Percentiles rank a stretch among this genome's conserved stretches.
phyloP scores from a whole-genome alignment of 2,888 invertebrate genomes.

The Zootermopsis nevadensis region DNA sequence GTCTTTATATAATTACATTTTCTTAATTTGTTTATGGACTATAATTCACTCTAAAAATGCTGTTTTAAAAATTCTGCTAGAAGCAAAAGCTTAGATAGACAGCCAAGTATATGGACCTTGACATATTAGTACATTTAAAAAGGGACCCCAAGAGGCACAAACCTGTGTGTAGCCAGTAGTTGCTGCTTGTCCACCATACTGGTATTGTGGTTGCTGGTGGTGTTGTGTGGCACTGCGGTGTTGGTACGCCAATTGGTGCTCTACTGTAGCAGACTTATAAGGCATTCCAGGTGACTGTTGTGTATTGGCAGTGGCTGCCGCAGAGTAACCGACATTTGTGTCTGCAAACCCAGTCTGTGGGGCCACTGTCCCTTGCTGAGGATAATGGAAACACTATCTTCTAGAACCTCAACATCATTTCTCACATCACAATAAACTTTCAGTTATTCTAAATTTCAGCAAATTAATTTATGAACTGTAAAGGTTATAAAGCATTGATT shows the following conservation, averaged over 20 bases:
- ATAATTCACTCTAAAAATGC: no score
- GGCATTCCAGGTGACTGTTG: slow-evolving; percentile 66
- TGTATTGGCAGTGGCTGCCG: slow-evolving; percentile 63
- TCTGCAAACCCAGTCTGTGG: slow-evolving; percentile 65
- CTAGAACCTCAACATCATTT: no score
- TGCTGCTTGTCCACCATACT: slow-evolving; percentile 58
- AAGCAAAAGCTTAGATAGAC: no score
- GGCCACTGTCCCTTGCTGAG: slow-evolving; percentile 61
- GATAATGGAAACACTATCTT: neutral
- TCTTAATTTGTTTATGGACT: no score
- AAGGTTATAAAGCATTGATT: no score
- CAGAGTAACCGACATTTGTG: slow-evolving; percentile 60
- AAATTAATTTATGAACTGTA: no score
- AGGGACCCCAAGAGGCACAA: neutral
- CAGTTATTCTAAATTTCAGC: no score
- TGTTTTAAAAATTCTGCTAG: no score
- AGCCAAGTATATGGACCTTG: no score
- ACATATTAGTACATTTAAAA: no score
- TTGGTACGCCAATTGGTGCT: slow-evolving; percentile 56
- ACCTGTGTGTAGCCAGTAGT: slow-evolving; percentile 55
- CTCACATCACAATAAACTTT: no score
- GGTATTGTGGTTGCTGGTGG: slow-evolving; percentile 55
- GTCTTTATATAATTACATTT: no score
- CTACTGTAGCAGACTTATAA: slow-evolving; percentile 64
- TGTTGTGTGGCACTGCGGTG: slow-evolving; percentile 53